Evolutionary conservation across 2,888 invertebrate genomes (phyloP).

Genomic region (Cheilosia scutellata): DNA sequence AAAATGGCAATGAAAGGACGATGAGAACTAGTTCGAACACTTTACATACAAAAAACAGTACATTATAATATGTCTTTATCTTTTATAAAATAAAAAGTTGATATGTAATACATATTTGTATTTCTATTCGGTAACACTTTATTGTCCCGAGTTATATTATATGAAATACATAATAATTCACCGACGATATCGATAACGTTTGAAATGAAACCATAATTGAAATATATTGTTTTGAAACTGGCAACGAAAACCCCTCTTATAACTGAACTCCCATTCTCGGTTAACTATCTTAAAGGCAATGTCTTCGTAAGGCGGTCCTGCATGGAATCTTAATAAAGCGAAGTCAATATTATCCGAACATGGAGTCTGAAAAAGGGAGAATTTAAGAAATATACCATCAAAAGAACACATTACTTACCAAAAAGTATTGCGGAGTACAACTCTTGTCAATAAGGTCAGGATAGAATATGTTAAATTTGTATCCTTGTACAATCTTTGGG

Average conservation of each 20-base stretch:
- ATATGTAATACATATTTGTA: no score
- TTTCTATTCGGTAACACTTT: no score
- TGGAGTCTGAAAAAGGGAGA: constrained; percentile 88
- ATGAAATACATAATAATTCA: background rate
- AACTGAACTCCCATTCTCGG: constrained; percentile 99
- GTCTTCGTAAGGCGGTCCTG: constrained; percentile 99
- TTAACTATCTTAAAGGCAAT: constrained; percentile 99
- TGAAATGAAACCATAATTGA: constrained; percentile 99
- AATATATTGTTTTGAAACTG: constrained; percentile 99
- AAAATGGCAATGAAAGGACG: no score
- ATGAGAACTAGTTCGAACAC: no score
- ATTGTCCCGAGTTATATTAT: no score
- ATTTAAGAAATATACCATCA: constrained; percentile 11
- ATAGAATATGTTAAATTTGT: constrained; percentile 99
- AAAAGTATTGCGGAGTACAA: constrained; percentile 95
- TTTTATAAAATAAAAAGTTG: no score
- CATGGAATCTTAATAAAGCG: constrained; percentile 96
- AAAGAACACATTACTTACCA: constrained; percentile 86
- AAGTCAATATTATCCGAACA: constrained; percentile 97
- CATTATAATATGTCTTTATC: no score
- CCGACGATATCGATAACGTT: constrained; percentile 96
- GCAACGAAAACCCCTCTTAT: constrained; percentile 98
- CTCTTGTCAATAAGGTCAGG: constrained; percentile 98
- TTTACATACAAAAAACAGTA: no score
- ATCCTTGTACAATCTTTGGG: constrained; percentile 99